Base-by-base conservation (phyloP, 2,888 invertebrate species). In the Hypomecis atomaria region DNA sequence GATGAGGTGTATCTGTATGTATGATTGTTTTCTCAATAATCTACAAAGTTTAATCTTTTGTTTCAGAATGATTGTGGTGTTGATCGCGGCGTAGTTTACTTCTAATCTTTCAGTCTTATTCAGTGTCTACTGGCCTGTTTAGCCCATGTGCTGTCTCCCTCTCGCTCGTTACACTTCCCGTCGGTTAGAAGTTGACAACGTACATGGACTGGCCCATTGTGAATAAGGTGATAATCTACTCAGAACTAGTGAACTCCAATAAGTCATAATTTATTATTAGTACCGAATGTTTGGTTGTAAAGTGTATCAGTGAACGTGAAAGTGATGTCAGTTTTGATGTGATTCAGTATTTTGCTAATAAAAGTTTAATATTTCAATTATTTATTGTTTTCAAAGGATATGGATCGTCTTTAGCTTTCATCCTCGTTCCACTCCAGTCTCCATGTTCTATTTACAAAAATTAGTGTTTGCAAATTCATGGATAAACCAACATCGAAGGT, bases 61-160 rank as follows among this genome's bases (percentile, higher is more conserved):
- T 92, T 92, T 70, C 92, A 92, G 92, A 82, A 92, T 92, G 92
- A 92, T 92, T 72, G 90, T 91, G 70, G 92, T 92, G 74, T 75
- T 92, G 72, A 92, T 92, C 67, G 92, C 92, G 23, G 91, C 87
- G 67, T 92, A 83, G 87, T 66, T 58, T 60, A 65, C 23, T 42
- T 50, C 5, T 11, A 7, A 52, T 52, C 40, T 40, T n/a, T n/a
- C 6, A 23, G 5, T 42, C 40, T 6, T 40, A 40, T n/a, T 52
- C 52, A 52, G 23, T 5, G 13, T 38, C 13, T 5, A 9, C 5
- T 4, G 13, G 38, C 37, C 8, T 38, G 37, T 13, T 23, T 9
- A 38, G 38, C 13, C 8, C 10, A 49, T 37, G 0, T 36, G 37
- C 7, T 49, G 40, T 52, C 40, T 40, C 33, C 5, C 42, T 42